Evolutionary conservation across 92 coral and sea anemone species (phyloP).

Genomic region (Actinernus sp.): DNA sequence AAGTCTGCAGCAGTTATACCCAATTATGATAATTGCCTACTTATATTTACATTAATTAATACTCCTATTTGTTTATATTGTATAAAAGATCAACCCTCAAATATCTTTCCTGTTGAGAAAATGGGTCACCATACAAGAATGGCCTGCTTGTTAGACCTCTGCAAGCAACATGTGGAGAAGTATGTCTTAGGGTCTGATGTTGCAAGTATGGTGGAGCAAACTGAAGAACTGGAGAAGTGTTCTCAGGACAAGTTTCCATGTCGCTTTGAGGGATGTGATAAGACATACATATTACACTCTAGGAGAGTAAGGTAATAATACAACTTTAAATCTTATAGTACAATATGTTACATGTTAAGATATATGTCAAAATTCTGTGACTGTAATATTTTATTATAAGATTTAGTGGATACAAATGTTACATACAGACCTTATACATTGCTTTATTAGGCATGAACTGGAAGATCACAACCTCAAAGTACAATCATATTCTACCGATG

Average conservation of each 20-base stretch:
- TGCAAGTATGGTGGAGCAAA: constrained; percentile 14
- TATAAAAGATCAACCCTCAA: constrained; percentile 12
- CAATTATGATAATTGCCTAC: not conserved
- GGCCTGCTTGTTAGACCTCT: constrained; percentile 41
- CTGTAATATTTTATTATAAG: not conserved
- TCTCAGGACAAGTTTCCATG: constrained; percentile 40
- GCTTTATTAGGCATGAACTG: constrained; percentile 46
- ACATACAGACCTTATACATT: not conserved
- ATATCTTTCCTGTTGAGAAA: constrained; percentile 18
- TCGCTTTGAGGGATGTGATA: constrained; percentile 31
- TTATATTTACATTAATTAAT: not conserved
- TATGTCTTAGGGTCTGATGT: constrained; percentile 41
- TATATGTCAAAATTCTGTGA: not conserved
- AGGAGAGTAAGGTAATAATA: constrained; percentile 48
- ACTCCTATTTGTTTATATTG: not conserved
- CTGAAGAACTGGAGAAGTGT: constrained; percentile 30
- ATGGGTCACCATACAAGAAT: constrained; percentile 11
- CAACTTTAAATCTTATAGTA: no score
- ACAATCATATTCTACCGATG: constrained; percentile 1
- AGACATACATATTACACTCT: constrained; percentile 41
- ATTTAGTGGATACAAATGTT: not conserved
- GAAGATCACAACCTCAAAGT: constrained; percentile 35
- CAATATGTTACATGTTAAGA: constrained; percentile 1
- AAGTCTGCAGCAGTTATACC: not conserved
- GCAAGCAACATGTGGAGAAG: constrained; percentile 35